Percentiles rank a stretch among this genome's conserved stretches.
phyloP scores from a whole-genome alignment of 2,888 invertebrate species.

The Orthonevra nobilis region DNA sequence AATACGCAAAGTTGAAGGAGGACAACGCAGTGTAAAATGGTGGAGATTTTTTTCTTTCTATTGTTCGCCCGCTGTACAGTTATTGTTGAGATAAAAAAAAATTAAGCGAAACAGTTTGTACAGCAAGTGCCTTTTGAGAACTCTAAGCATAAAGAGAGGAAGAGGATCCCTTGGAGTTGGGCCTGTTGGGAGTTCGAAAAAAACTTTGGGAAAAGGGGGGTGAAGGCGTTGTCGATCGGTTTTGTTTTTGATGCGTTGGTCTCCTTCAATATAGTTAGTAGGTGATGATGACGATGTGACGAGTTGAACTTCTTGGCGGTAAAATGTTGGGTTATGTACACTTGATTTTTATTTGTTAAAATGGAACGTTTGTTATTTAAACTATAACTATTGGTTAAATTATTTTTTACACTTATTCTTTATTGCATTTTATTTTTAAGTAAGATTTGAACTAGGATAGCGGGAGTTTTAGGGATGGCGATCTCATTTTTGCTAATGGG shows the following conservation, averaged over 20 bases:
- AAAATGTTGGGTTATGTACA: slow-evolving; percentile 63
- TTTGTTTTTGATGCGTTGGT: slow-evolving; percentile 38
- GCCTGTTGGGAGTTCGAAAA: background rate
- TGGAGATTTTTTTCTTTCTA: slow-evolving; percentile 30
- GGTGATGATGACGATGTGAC: slow-evolving; percentile 11
- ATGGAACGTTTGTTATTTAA: no score
- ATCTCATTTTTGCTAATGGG: no score
- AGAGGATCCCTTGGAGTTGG: slow-evolving; percentile 4
- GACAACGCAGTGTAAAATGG: slow-evolving; percentile 54
- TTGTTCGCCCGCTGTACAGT: slow-evolving; percentile 52
- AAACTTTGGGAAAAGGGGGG: slow-evolving; percentile 9
- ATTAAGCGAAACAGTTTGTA: no score
- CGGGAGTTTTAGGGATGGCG: no score
- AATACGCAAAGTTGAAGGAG: slow-evolving; percentile 15
- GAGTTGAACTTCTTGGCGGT: slow-evolving; percentile 56
- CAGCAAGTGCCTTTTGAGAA: no score
- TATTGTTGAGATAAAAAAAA: no score
- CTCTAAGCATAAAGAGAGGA: no score
- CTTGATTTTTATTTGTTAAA: no score
- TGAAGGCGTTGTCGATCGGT: slow-evolving; percentile 12
- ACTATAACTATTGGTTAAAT: no score
- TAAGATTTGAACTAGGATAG: no score
- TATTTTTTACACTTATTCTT: no score
- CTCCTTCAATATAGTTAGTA: slow-evolving; percentile 7
- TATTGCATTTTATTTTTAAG: no score